A percentile compares a stretch with the other conserved stretches of the same genome.
Conservation (phyloP, 1,140 invertebrate species). For the Schlechtendalia chinensis region DNA sequence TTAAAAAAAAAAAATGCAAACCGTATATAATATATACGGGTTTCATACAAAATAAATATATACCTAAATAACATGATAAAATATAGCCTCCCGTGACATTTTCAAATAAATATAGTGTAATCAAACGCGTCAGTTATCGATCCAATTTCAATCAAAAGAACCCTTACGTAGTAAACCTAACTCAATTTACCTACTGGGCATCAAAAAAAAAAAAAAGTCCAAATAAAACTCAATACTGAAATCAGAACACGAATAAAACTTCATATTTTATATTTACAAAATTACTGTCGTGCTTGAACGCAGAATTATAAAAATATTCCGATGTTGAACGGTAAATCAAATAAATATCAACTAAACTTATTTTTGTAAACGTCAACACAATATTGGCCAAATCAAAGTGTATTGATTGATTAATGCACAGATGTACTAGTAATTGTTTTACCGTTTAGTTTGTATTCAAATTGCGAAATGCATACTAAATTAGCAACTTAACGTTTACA, state of each 20-base stretch:
- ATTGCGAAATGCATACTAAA: too few relatives aligned
- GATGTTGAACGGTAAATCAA: not conserved
- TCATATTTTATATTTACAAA: not conserved
- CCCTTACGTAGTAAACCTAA: not conserved
- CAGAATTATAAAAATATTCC: not conserved
- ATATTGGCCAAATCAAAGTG: not conserved
- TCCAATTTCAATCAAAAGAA: not conserved
- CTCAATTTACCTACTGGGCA: not conserved
- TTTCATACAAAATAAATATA: too few relatives aligned
- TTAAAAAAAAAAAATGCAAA: too few relatives aligned
- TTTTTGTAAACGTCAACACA: not conserved
- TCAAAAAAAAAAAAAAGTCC: not conserved
- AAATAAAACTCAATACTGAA: not conserved
- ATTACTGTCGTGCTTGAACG: not conserved
- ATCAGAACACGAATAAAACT: conserved; percentile 3
- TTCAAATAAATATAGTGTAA: not conserved
- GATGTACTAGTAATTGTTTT: not conserved
- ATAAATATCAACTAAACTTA: not conserved
- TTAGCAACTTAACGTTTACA: too few relatives aligned
- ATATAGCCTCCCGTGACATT: not conserved
- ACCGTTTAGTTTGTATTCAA: not conserved
- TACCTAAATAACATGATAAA: not conserved
- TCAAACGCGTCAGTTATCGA: not conserved
- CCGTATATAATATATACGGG: too few relatives aligned
- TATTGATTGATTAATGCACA: not conserved